Evolutionary conservation across 2,113 vertebrate species (phyloP), one percentile per base, ranked within the genome.

Genomic region (Lasiurus borealis): DNA sequence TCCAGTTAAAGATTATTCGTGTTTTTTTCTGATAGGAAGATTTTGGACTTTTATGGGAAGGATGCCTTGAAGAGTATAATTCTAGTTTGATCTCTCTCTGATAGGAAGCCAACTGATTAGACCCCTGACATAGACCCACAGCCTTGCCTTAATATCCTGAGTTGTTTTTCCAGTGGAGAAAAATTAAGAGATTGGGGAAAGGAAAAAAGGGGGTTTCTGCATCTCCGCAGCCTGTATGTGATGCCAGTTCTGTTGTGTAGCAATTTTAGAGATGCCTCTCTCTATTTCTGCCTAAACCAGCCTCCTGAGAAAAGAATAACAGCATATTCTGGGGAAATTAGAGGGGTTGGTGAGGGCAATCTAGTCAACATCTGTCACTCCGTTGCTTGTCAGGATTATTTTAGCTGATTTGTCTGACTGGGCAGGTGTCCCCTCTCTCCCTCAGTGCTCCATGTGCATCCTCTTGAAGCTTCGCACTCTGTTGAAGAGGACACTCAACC

Each of bases 361-460:
- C 81, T 93, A 81, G 96, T 96, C 88, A 92, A 94, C 96, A 93
- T 95, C 95, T 94, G 82, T 97, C 95, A 96, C 85, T 90, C 96
- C 96, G 75, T 97, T 97, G 96, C 97, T 97, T 97, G 92, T 95
- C 54, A 96, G 96, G 77, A 95, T 97, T 95, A 93, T 96, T 96
- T 50, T 96, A 97, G 96, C 88, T n/a, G 62, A 96, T 95, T 90
- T 97, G 92, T 97, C 96, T 97, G 96, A 97, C 96, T 97, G 96
- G 96, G 96, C 96, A 97, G 96, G 96, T 97, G 97, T 97, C 96
- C 96, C 97, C 96, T 97, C 93, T 97, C 96, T 97, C 95, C 96
- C 94, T 92, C 94, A 97, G 97, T 97, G 96, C 94, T 97, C 97
- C 97, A 95, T 95, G 94, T 96, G 95, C 95, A 88, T 97, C 96